Conservation (phyloP, 2,113 vertebrate genomes). For the Bubo blakistoni region DNA sequence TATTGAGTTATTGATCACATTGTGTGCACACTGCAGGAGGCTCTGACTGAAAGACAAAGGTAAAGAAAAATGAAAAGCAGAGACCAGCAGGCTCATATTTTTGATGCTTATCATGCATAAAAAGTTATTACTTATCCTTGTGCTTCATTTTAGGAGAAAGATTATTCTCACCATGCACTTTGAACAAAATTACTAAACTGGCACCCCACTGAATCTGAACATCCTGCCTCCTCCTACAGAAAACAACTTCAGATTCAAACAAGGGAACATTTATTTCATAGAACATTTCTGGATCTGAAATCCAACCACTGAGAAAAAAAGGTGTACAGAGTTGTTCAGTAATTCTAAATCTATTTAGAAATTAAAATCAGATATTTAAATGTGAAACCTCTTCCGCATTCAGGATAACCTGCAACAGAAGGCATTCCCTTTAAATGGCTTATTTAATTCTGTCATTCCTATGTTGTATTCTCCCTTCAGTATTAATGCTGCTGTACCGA, state of each 20-base stretch:
- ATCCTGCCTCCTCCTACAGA: constrained; percentile 53
- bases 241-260: constrained; percentile 65
- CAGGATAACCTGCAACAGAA: background rate
- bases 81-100: constrained; percentile 85
- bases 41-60: constrained; percentile 79
- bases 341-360: constrained; percentile 14
- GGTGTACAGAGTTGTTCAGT: background rate
- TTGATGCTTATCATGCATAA: constrained; percentile 87
- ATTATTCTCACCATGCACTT: constrained; percentile 84
- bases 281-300: constrained; percentile 44
- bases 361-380: constrained; percentile 18
- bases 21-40: constrained; percentile 79
- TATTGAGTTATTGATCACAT: constrained; percentile 93
- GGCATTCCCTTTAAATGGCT: background rate
- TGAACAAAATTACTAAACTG: constrained; percentile 81
- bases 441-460: background rate
- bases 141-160: constrained; percentile 79
- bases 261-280: constrained; percentile 50
- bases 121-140: constrained; percentile 85
- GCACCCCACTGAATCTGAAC: constrained; percentile 76
- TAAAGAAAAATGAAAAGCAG: constrained; percentile 81
- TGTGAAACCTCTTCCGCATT: background rate
- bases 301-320: background rate
- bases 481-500: background rate
- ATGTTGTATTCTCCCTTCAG: background rate